Percentiles rank a stretch among this genome's conserved stretches.
Evolutionary conservation across 2,113 vertebrate genomes (phyloP).

Genomic region (Danionella cerebrum): DNA sequence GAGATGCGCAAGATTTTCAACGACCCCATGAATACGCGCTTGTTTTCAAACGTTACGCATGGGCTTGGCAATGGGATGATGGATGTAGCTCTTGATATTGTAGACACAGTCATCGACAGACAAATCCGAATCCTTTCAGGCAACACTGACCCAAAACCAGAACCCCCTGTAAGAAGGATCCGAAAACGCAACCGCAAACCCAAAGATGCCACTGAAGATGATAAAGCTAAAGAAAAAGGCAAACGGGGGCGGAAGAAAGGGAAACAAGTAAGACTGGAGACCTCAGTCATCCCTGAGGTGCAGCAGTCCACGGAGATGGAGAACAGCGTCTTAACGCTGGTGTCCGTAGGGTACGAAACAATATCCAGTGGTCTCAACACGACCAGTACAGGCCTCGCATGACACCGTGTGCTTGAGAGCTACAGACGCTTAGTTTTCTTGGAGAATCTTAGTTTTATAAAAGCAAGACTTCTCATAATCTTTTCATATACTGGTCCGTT

Average conservation of each 20-base stretch:
- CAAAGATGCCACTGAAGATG: slow-evolving; percentile 17
- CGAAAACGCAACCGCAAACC: slow-evolving; percentile 60
- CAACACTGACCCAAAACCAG: slow-evolving; percentile 53
- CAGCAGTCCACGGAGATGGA: slow-evolving; percentile 47
- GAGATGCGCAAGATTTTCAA: slow-evolving; percentile 66
- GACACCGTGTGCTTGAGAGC: background rate
- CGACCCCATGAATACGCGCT: slow-evolving; percentile 57
- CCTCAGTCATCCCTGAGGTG: slow-evolving; percentile 30
- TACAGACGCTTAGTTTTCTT: slow-evolving; percentile 20
- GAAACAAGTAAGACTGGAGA: slow-evolving; percentile 44
- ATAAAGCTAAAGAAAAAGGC: slow-evolving; percentile 46
- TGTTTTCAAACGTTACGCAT: slow-evolving; percentile 64
- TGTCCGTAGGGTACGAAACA: slow-evolving; percentile 66
- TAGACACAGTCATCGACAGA: slow-evolving; percentile 61
- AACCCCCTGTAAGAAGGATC: slow-evolving; percentile 44
- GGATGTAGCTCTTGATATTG: slow-evolving; percentile 61
- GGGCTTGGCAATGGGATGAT: slow-evolving; percentile 67
- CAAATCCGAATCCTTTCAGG: slow-evolving; percentile 69
- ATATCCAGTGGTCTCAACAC: slow-evolving; percentile 56
- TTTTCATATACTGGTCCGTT: too few species aligned
- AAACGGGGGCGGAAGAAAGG: slow-evolving; percentile 52
- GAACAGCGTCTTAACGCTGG: slow-evolving; percentile 61
- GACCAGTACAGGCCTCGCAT: slow-evolving; percentile 38
- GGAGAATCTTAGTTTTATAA: slow-evolving; percentile 25
- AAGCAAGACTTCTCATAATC: background rate